Conservation (phyloP, 2,888 invertebrate genomes). For the Eupelmus urozonus region DNA sequence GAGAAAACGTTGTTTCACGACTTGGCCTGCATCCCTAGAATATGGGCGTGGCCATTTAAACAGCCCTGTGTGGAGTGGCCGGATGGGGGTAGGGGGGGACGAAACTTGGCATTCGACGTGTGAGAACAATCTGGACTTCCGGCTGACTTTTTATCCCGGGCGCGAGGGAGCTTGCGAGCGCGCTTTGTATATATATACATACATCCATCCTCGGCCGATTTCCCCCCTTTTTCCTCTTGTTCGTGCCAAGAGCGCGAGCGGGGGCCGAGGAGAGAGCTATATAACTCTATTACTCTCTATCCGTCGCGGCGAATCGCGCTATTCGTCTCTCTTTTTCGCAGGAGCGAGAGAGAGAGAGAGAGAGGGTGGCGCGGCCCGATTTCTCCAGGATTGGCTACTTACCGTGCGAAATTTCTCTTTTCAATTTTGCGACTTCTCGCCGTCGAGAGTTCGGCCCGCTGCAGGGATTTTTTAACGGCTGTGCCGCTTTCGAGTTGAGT, state of each 20-base stretch:
- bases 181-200: not conserved
- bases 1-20: conserved; percentile 57
- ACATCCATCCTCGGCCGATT: not conserved
- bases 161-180: no score
- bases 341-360: not conserved
- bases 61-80: not conserved
- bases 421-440: not conserved
- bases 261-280: not conserved
- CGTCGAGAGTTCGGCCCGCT: no score
- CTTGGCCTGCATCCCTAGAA: conserved; percentile 40
- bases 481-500: no score
- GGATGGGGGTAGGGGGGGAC: conserved; percentile 7
- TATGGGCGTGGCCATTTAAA: conserved; percentile 55
- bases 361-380: not conserved
- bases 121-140: conserved; percentile 52
- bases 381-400: conserved; percentile 50
- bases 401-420: not conserved
- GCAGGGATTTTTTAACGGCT: no score
- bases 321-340: conserved; percentile 23
- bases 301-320: conserved; percentile 40
- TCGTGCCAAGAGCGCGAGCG: not conserved
- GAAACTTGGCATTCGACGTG: conserved; percentile 53
- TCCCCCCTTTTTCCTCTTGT: not conserved
- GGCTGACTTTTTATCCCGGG: conserved; percentile 43
- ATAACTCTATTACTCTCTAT: conserved; percentile 53